Conservation (phyloP, 2,797 vertebrate genomes). For the Neoniphon sammara region DNA sequence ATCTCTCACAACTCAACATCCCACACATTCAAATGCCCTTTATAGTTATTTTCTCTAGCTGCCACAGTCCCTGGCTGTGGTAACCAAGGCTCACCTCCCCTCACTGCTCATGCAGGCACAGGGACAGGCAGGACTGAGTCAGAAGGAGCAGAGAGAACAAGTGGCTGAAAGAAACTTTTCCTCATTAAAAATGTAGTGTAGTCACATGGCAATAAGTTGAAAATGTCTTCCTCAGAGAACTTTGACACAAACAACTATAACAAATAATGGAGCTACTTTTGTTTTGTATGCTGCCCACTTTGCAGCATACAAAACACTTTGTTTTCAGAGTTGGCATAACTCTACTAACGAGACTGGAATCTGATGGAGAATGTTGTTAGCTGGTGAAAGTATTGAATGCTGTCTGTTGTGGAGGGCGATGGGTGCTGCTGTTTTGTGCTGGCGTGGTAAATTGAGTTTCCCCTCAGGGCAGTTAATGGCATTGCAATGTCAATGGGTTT, state of each 20-base stretch:
- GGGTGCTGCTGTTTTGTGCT: constrained; percentile 34
- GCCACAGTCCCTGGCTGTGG: too few relatives aligned
- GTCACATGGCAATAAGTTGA: background rate
- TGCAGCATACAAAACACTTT: constrained; percentile 12
- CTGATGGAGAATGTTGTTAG: constrained; percentile 60
- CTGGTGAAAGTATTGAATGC: constrained; percentile 32
- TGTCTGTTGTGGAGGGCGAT: constrained; percentile 40
- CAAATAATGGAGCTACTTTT: constrained; percentile 2
- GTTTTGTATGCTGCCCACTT: constrained; percentile 5
- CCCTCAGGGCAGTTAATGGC: constrained; percentile 23
- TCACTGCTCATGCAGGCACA: background rate
- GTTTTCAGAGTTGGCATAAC: constrained; percentile 3
- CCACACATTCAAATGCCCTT: too few relatives aligned
- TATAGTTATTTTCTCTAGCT: too few relatives aligned
- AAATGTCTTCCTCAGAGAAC: background rate
- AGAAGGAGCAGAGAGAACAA: background rate
- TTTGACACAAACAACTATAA: background rate
- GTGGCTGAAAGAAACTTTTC: background rate
- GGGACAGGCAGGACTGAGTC: background rate
- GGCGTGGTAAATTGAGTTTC: constrained; percentile 53
- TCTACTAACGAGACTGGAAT: constrained; percentile 37
- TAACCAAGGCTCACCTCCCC: too few relatives aligned
- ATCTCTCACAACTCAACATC: too few relatives aligned
- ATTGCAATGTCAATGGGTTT: constrained; percentile 15
- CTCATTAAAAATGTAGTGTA: background rate